Evolutionary conservation across 1,140 invertebrate species (phyloP).

Genomic region (Samia ricini): DNA sequence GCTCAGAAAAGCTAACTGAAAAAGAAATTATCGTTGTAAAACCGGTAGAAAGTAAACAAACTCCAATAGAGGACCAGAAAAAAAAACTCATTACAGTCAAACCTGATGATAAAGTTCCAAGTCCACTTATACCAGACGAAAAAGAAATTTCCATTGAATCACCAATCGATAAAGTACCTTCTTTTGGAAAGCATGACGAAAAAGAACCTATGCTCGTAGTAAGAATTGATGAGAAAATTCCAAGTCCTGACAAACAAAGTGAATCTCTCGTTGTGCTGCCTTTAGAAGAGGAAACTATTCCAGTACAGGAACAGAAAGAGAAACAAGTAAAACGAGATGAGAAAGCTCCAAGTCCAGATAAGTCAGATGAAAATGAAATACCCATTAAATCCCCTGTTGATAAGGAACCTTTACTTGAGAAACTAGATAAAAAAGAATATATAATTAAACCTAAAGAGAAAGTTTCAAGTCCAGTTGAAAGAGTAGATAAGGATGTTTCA

Average conservation of each 20-base stretch:
- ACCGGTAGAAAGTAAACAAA: background rate
- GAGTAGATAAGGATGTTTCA: too few relatives aligned
- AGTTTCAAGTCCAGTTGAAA: constrained; percentile 4
- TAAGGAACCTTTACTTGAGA: too few relatives aligned
- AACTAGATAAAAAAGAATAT: too few relatives aligned
- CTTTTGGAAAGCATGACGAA: background rate
- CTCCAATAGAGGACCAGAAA: background rate
- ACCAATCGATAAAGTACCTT: background rate
- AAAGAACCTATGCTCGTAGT: background rate
- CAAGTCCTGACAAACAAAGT: background rate
- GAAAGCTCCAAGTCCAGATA: constrained; percentile 7
- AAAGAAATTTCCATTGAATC: background rate
- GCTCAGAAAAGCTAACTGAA: background rate
- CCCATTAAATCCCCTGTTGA: too few relatives aligned
- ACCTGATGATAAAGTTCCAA: background rate
- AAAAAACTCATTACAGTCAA: background rate
- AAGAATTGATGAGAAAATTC: constrained; percentile 12
- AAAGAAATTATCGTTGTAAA: background rate
- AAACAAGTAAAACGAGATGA: background rate
- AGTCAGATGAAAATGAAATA: too few relatives aligned
- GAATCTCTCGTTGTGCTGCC: too few relatives aligned
- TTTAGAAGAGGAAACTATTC: constrained; percentile 3
- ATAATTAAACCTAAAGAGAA: constrained; percentile 16
- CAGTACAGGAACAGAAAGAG: background rate
- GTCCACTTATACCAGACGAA: constrained; percentile 12